Evolutionary conservation across 2,113 vertebrate species (phyloP).

Genomic region (Pelobates fuscus): DNA sequence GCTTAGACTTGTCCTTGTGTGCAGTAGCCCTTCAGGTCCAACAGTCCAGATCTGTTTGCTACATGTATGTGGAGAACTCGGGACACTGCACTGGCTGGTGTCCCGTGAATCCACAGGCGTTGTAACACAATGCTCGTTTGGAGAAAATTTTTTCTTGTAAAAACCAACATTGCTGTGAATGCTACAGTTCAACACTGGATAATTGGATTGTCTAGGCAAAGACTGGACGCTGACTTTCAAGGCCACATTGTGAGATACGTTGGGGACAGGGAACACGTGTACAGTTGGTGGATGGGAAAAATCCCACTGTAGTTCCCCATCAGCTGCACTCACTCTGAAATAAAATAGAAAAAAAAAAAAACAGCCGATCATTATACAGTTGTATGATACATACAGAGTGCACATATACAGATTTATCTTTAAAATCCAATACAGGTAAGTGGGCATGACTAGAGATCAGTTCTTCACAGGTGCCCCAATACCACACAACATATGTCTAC

Average conservation of each 20-base stretch:
- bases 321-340: slow-evolving; percentile 92
- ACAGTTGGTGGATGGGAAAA: slow-evolving; percentile 93
- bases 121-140: slow-evolving; percentile 58
- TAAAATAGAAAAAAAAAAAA: slow-evolving; percentile 32
- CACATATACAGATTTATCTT: too few species aligned
- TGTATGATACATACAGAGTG: neutral
- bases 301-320: slow-evolving; percentile 88
- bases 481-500: too few species aligned
- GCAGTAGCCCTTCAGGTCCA: slow-evolving; percentile 62
- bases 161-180: slow-evolving; percentile 86
- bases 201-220: slow-evolving; percentile 92
- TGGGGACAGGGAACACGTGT: slow-evolving; percentile 94
- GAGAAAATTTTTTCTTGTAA: slow-evolving; percentile 75
- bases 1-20: slow-evolving; percentile 63
- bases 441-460: too few species aligned
- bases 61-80: slow-evolving; percentile 71
- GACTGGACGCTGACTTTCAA: slow-evolving; percentile 96
- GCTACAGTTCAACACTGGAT: slow-evolving; percentile 90
- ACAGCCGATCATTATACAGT: neutral
- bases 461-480: too few species aligned
- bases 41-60: slow-evolving; percentile 72
- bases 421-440: too few species aligned
- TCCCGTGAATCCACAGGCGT: slow-evolving; percentile 54
- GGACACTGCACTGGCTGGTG: slow-evolving; percentile 61
- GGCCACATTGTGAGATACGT: slow-evolving; percentile 92